These are phyloP conservation scores for Macrotrachela quadricornifera DNA, from an alignment of 1,140 invertebrate species.

Conservation along the genomic window DNA sequence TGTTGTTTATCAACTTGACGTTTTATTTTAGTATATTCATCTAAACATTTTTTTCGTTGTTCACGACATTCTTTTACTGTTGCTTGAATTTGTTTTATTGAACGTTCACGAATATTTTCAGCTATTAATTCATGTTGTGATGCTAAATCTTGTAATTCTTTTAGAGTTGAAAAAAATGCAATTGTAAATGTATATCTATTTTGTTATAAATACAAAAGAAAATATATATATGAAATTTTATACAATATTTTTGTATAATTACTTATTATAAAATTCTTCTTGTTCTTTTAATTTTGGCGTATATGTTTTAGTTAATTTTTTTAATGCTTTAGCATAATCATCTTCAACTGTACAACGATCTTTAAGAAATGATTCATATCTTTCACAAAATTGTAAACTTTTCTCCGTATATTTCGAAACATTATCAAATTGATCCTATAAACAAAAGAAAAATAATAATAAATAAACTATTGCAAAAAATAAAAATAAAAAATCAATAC, in stretches of 20 bases:
- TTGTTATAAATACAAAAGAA: not conserved
- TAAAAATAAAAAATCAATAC: not conserved
- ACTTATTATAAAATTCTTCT: not conserved
- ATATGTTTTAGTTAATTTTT: not conserved
- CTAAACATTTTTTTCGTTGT: not conserved
- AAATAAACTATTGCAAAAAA: not conserved
- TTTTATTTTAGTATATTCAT: not conserved
- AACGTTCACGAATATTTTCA: conserved; percentile 2
- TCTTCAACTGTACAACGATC: conserved; percentile 5
- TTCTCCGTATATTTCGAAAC: conserved; percentile 4
- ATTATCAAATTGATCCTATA: conserved; percentile 1
- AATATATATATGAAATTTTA: not conserved
- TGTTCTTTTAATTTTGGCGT: conserved; percentile 2
- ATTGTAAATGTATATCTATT: not conserved
- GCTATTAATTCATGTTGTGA: conserved; percentile 7
- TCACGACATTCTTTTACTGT: not conserved
- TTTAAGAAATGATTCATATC: conserved; percentile 6
- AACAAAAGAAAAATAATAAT: not conserved
- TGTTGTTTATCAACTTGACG: not conserved
- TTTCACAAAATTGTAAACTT: conserved; percentile 6
- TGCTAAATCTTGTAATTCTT: not conserved
- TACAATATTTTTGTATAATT: not conserved
- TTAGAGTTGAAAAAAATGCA: not conserved
- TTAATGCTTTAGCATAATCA: not conserved
- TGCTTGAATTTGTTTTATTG: not conserved